These are phyloP conservation scores for Xestia ashworthii DNA, from an alignment of 2,888 invertebrate genomes.

Conservation along the genomic window DNA sequence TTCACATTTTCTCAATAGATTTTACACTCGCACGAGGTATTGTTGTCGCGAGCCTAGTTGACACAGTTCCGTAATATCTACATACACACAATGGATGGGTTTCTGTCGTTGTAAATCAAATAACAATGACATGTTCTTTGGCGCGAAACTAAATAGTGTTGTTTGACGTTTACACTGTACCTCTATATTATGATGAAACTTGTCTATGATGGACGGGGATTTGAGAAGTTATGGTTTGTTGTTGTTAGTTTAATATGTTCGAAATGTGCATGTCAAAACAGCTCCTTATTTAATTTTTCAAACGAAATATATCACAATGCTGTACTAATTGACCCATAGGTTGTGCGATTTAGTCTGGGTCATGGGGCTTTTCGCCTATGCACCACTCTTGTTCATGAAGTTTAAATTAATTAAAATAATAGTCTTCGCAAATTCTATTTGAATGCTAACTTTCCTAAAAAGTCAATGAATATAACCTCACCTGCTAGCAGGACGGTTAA, in stretches of 20 bases:
- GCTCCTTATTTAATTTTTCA: neutral
- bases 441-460: neutral
- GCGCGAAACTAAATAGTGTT: conserved; percentile 67
- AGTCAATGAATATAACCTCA: neutral
- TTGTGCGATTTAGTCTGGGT: no score
- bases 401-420: no score
- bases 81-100: conserved; percentile 50
- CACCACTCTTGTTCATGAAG: no score
- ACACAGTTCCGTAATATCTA: conserved; percentile 51
- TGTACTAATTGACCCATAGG: no score
- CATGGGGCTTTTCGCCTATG: no score
- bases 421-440: no score
- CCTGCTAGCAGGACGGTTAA: neutral
- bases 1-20: conserved; percentile 48
- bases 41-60: conserved; percentile 38
- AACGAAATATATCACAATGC: no score
- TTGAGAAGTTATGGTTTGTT: neutral
- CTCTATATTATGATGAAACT: conserved; percentile 30
- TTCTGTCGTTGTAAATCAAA: conserved; percentile 74
- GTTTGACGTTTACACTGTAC: conserved; percentile 60
- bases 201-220: conserved; percentile 10
- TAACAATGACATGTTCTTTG: conserved; percentile 69
- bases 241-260: neutral
- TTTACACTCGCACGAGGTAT: conserved; percentile 22
- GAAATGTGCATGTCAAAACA: neutral